Percentiles rank a stretch among this genome's conserved stretches.
Evolutionary conservation across 2,113 vertebrate genomes (phyloP).

Genomic region (Oncorhynchus mykiss): DNA sequence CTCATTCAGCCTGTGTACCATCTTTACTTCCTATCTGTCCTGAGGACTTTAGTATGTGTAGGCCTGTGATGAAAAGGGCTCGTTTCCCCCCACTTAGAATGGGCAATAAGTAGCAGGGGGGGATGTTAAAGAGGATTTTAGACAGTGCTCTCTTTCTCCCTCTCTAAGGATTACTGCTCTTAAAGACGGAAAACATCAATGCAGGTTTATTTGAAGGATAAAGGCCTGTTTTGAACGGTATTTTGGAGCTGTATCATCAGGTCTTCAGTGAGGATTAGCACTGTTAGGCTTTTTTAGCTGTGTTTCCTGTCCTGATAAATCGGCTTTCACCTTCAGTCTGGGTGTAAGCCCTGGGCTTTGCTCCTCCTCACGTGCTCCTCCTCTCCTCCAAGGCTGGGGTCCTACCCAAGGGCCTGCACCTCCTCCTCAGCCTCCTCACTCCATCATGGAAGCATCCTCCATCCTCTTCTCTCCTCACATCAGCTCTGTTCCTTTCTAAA

Average conservation of each 20-base stretch:
- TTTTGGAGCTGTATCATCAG: constrained; percentile 69
- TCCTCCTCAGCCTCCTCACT: background rate
- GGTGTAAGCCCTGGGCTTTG: constrained; percentile 69
- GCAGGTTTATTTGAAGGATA: constrained; percentile 74
- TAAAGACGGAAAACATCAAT: constrained; percentile 73
- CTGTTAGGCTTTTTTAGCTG: constrained; percentile 71
- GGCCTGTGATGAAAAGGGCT: constrained; percentile 45
- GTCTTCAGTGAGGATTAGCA: constrained; percentile 73
- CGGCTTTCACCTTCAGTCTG: constrained; percentile 73
- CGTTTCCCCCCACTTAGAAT: constrained; percentile 61
- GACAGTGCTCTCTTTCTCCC: constrained; percentile 43
- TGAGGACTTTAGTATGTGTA: constrained; percentile 54
- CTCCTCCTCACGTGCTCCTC: constrained; percentile 65
- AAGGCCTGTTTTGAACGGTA: constrained; percentile 73
- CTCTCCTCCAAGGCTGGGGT: constrained; percentile 33
- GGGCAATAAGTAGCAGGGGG: constrained; percentile 64
- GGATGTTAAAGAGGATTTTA: constrained; percentile 73
- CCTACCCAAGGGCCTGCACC: constrained; percentile 28
- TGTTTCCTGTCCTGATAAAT: constrained; percentile 75
- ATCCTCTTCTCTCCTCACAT: constrained; percentile 15
- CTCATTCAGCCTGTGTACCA: constrained; percentile 30
- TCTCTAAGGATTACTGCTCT: constrained; percentile 68
- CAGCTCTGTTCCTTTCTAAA: constrained; percentile 35
- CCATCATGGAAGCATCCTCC: constrained; percentile 10
- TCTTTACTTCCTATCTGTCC: constrained; percentile 62